These are phyloP conservation scores for Cryptoprocta ferox DNA, from an alignment of 2,797 vertebrate species.

Conservation along the genomic window DNA sequence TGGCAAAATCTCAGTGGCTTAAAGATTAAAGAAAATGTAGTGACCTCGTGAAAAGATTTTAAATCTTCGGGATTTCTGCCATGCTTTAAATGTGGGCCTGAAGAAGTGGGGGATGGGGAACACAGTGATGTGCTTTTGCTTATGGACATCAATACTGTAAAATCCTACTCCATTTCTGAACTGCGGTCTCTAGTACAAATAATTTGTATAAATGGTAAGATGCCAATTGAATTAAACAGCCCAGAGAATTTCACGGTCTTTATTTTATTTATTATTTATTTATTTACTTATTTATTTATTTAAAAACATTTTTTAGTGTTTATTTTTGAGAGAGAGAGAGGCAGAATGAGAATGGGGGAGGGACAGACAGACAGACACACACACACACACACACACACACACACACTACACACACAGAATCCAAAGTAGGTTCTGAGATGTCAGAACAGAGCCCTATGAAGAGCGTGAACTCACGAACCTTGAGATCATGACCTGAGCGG, in stretches of 20 bases:
- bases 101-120: background rate
- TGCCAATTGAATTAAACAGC: conserved; percentile 21
- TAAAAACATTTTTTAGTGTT: no score
- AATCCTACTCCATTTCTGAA: background rate
- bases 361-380: no score
- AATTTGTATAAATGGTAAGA: conserved; percentile 4
- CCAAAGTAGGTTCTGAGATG: no score
- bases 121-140: background rate
- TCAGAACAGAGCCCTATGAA: no score
- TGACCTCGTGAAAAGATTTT: background rate
- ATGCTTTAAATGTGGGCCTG: background rate
- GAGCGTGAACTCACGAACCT: no score
- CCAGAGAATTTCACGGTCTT: conserved; percentile 44
- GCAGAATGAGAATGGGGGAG: no score
- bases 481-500: no score
- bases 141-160: conserved; percentile 34
- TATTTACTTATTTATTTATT: no score
- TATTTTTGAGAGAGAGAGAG: no score
- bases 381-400: no score
- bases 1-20: background rate
- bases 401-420: no score
- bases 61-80: background rate
- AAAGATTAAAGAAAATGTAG: background rate
- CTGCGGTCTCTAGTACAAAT: background rate
- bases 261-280: no score